Evolutionary conservation across 2,113 vertebrate species (phyloP).

Genomic region (Myotis yumanensis): DNA sequence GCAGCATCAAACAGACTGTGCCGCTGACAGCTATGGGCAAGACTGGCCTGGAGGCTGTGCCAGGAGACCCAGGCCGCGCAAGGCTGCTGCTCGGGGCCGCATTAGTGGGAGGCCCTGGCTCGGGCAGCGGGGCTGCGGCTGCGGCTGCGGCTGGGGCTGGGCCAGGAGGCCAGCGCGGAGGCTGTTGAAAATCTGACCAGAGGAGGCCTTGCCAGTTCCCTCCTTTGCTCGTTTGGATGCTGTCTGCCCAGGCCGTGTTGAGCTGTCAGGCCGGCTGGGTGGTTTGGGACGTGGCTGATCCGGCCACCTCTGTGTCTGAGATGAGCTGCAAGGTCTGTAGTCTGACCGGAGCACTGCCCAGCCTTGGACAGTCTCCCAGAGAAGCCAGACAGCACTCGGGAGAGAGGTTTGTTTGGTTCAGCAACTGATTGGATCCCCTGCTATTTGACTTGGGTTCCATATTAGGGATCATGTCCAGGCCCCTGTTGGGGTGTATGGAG

Average conservation of each 20-base stretch:
- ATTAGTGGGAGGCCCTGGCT: not conserved
- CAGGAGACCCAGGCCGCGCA: not conserved
- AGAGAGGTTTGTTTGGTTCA: not conserved
- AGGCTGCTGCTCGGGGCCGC: not conserved
- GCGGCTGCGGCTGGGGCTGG: not conserved
- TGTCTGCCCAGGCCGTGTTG: not conserved
- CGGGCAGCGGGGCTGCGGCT: not conserved
- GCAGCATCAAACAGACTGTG: not conserved
- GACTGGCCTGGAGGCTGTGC: not conserved
- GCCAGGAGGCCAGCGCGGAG: conserved; percentile 47
- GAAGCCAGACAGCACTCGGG: not conserved
- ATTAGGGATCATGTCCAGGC: not conserved
- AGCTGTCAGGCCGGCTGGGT: not conserved
- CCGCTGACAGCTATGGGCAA: conserved; percentile 57
- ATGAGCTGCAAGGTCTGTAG: not conserved
- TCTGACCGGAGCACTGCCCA: not conserved
- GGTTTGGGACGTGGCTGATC: not conserved
- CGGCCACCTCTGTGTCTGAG: not conserved
- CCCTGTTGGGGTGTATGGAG: not conserved
- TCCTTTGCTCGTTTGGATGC: not conserved
- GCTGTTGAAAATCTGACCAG: not conserved
- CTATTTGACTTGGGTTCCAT: not conserved
- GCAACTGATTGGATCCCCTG: not conserved
- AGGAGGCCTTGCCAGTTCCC: conserved; percentile 4
- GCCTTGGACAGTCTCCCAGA: conserved; percentile 14